These are phyloP conservation scores for Phaonia tiefii DNA, from an alignment of 2,888 invertebrate species.

Conservation along the genomic window DNA sequence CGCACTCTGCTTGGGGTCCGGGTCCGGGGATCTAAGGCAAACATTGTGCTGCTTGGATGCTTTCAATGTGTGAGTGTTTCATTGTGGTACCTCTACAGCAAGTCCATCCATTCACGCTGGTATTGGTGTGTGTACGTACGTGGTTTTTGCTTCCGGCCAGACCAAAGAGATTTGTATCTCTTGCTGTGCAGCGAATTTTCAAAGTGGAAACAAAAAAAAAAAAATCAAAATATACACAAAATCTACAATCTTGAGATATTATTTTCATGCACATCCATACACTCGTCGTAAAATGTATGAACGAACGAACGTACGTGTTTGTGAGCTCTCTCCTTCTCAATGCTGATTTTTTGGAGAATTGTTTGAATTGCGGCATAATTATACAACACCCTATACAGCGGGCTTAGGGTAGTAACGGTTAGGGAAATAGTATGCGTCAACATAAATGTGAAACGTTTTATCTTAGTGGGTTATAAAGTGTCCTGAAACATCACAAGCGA, in stretches of 20 bases:
- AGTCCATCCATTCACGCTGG: too few species aligned
- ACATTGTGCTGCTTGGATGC: background rate
- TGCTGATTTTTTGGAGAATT: slow-evolving; percentile 27
- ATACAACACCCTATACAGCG: slow-evolving; percentile 24
- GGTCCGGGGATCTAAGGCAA: background rate
- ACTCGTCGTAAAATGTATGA: too few species aligned
- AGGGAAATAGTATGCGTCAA: background rate
- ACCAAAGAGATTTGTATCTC: slow-evolving; percentile 42
- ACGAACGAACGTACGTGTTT: slow-evolving; percentile 26
- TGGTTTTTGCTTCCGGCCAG: slow-evolving; percentile 34
- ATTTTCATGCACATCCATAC: slow-evolving; percentile 24
- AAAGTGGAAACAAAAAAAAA: background rate
- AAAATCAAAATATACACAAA: too few species aligned
- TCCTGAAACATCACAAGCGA: too few species aligned
- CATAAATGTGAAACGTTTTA: too few species aligned
- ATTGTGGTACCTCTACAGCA: background rate
- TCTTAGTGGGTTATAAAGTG: too few species aligned
- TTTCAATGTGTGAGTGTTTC: background rate
- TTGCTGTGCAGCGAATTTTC: slow-evolving; percentile 34
- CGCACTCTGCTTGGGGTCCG: background rate
- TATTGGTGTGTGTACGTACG: slow-evolving; percentile 10
- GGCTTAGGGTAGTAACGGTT: background rate
- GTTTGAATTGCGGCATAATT: slow-evolving; percentile 41
- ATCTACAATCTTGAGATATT: slow-evolving; percentile 16
- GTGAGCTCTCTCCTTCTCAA: slow-evolving; percentile 20